Evolutionary conservation across 2,888 invertebrate genomes (phyloP).

Genomic region (Pyrrhosoma nymphula): DNA sequence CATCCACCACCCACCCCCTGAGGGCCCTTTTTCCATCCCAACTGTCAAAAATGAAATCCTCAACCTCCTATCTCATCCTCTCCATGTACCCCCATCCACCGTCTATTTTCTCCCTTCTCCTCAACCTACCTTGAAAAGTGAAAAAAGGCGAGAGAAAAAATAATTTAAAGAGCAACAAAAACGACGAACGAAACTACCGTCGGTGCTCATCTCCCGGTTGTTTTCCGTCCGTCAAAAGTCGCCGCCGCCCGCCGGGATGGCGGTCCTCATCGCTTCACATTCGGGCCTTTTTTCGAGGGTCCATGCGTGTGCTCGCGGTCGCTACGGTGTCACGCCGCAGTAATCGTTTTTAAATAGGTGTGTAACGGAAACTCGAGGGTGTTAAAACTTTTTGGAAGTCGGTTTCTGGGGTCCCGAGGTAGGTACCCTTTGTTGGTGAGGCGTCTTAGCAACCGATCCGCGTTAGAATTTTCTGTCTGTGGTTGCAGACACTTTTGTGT

Average conservation of each 20-base stretch:
- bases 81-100: neutral
- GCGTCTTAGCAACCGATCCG: too few species aligned
- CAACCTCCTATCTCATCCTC: neutral
- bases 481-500: too few species aligned
- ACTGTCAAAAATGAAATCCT: neutral
- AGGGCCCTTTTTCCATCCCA: neutral
- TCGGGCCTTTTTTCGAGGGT: neutral
- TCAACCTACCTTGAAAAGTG: neutral
- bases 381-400: too few species aligned
- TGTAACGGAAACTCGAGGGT: too few species aligned
- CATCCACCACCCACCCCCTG: neutral
- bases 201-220: neutral
- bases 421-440: too few species aligned
- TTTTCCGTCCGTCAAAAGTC: neutral
- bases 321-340: neutral
- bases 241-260: neutral
- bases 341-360: neutral
- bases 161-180: neutral
- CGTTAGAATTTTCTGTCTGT: too few species aligned
- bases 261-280: neutral
- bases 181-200: neutral
- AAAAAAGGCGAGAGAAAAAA: neutral
- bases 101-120: neutral
- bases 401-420: too few species aligned
- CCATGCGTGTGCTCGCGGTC: neutral